Base-by-base conservation (phyloP, 2,888 invertebrate genomes). In the Gisinianus flammeolus region DNA sequence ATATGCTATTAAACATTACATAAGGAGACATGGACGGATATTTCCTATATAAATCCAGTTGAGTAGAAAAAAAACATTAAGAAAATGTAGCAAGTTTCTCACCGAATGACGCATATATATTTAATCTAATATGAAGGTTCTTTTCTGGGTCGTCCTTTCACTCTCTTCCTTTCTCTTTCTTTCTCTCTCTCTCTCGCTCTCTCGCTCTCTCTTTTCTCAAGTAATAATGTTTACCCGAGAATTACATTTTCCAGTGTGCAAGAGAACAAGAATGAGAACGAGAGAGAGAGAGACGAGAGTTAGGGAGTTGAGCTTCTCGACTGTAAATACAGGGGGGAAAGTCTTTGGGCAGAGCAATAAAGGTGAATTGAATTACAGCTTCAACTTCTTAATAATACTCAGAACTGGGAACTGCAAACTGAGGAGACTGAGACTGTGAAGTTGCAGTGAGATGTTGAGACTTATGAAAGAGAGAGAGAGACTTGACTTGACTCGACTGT, bases 351-450 rank as follows among this genome's bases (percentile, higher is more conserved):
- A 54, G n/a, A 54, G 66, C 66, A 66, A 66, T 66, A 66, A 66
- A 66, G 66, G 66, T 66, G 66, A 66, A 66, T 66, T 66, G 66
- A 66, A 66, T 66, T 66, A 66, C 66, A 64, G 62, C 62, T 64
- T n/a, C 30, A 66, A 66, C 66, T 66, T 66, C 66, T 66, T 66
- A 22, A 66, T 66, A 66, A 66, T 66, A 66, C 66, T 26, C 31
- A 54, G 16, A 54, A 19, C 19, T 16, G 54, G 54, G 6, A 6
- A 16, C 44, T 10, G 19, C 54, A 16, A 54, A 54, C 54, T 54
- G 16, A 16, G 16, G 54, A 54, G 54, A 54, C 8, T 66, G 16
- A 16, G 31, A 30, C n/a, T n/a, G n/a, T n/a, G n/a, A n/a, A n/a
- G n/a, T n/a, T n/a, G n/a, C n/a, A n/a, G n/a, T n/a, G n/a, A n/a